These are phyloP conservation scores for Gastracanthus pulcherrimus DNA, from an alignment of 2,888 invertebrate genomes.

Conservation along the genomic window DNA sequence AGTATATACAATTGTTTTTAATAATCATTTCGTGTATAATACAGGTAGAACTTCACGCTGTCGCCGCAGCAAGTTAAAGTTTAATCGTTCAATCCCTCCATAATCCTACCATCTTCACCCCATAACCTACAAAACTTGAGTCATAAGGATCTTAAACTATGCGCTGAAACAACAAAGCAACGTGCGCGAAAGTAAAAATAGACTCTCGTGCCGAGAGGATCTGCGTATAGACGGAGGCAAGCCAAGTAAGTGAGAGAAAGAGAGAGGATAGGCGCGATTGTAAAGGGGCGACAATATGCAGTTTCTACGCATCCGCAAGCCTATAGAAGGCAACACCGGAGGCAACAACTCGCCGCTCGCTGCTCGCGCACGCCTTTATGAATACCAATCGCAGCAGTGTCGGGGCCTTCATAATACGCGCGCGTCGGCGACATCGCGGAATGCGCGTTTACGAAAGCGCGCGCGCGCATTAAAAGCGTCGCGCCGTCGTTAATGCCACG, in stretches of 20 bases:
- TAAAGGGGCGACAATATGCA: conserved; percentile 52
- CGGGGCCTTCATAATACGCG: conserved; percentile 58
- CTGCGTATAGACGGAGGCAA: background rate
- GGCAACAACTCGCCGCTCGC: conserved; percentile 56
- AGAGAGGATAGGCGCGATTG: background rate
- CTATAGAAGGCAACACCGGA: conserved; percentile 64
- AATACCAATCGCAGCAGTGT: conserved; percentile 59
- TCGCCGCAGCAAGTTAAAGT: too few relatives aligned
- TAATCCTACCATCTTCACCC: too few relatives aligned
- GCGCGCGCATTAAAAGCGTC: background rate
- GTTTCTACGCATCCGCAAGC: conserved; percentile 63
- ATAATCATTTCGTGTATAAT: background rate
- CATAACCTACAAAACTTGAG: background rate
- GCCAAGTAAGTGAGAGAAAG: background rate
- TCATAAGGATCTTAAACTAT: too few relatives aligned
- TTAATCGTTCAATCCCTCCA: too few relatives aligned
- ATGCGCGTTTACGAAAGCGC: conserved; percentile 61
- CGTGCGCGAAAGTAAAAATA: background rate
- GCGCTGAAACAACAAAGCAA: background rate
- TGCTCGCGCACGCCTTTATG: conserved; percentile 60
- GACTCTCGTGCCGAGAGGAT: background rate
- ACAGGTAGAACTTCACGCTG: too few relatives aligned
- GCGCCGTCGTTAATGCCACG: conserved; percentile 12
- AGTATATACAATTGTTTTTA: background rate
- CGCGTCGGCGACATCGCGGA: conserved; percentile 60